Conservation (phyloP, 1,140 invertebrate genomes). For the Whitmania pigra region DNA sequence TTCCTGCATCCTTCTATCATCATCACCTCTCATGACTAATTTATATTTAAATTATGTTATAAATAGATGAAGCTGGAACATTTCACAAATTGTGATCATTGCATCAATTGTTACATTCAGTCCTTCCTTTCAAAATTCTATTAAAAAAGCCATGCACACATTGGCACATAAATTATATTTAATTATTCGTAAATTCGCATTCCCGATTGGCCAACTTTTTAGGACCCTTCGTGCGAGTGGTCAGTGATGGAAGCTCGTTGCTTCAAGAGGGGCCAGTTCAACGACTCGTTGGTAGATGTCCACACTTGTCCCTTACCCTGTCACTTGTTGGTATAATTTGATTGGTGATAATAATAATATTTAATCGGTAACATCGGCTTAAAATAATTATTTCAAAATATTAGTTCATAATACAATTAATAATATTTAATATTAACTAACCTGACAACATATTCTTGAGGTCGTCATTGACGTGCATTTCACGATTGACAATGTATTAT, state of each 20-base stretch:
- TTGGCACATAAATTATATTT: background rate
- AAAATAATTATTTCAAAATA: no score
- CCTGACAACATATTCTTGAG: no score
- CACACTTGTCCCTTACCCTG: slow-evolving; percentile 36
- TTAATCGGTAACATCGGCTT: no score
- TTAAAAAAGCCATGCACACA: background rate
- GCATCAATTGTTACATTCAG: background rate
- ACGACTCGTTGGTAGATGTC: slow-evolving; percentile 29
- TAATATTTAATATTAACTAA: no score
- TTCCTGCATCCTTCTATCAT: slow-evolving; percentile 9
- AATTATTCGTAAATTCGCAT: background rate
- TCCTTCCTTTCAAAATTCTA: background rate
- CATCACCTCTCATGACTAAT: background rate
- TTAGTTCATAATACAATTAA: no score
- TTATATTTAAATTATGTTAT: background rate
- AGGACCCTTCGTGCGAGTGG: slow-evolving; percentile 66
- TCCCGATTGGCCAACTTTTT: background rate
- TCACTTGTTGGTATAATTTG: slow-evolving; percentile 24
- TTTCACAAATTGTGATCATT: background rate
- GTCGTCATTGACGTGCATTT: no score
- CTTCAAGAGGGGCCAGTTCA: slow-evolving; percentile 56
- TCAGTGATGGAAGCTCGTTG: slow-evolving; percentile 69
- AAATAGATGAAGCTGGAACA: no score
- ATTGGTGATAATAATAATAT: no score
- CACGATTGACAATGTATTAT: background rate